Evolutionary conservation across 30 jellyfish, hydroid and myxozoan species (phyloP), one percentile per base, ranked within the genome.

Genomic region (Aurelia aurita complex sp. Pacific): DNA sequence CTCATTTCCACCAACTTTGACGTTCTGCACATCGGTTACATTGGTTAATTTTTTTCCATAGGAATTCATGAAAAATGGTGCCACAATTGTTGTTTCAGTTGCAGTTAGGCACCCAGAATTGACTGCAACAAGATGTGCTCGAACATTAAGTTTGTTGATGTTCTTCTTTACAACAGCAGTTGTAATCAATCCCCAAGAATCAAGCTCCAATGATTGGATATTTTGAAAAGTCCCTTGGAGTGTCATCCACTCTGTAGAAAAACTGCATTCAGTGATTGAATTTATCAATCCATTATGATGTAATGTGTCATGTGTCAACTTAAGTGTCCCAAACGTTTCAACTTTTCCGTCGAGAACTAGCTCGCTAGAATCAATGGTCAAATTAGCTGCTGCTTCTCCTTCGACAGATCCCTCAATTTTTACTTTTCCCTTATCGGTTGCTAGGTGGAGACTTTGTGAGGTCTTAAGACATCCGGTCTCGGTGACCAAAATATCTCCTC

Each of bases 101-200:
- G 70, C 70, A 17, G 70, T 15, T 23, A 61, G 32, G 70, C 70
- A 61, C 70, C 70, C 70, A 6, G 70, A 61, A 12, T 13, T 61
- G 35, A 61, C 35, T 17, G 70, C 70, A 12, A 13, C 70, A 61
- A 61, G 70, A 61, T 61, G 70, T 3, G 70, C 38, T 17, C 36
- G 70, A 61, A 61, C 36, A 13, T 61, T 61, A 9, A 61, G 10
- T 17, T 17, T 23, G 15, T 13, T 6, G 36, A 61, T 61, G 38
- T 61, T 61, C 11, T 23, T 61, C 32, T 61, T 61, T 5, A 15
- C 70, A 61, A 10, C 36, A 9, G 70, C 70, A 15, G 34, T 61
- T 6, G 69, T 61, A 23, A 61, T 61, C 34, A 61, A 23, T 16
- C 69, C 69, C 69, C 69, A 61, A 17, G 69, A 16, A 6, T 61